phyloP scores from a whole-genome alignment of 2,797 vertebrate genomes.

The Pelodytes ibericus region DNA sequence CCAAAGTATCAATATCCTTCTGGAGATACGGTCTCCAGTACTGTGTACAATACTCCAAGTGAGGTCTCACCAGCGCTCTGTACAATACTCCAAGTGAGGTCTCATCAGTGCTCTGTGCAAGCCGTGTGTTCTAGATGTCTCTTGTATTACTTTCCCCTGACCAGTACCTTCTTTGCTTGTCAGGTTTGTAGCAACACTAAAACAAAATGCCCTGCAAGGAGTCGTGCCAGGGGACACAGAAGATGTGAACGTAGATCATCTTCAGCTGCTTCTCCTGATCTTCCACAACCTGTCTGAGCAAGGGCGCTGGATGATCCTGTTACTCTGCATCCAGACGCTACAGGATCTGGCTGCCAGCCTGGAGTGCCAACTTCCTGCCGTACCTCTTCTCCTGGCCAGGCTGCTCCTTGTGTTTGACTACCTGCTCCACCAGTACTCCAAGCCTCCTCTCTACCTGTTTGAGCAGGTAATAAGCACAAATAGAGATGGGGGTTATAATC shows the following conservation, averaged over 20 bases:
- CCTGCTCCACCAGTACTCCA: constrained; percentile 93
- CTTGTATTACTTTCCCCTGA: neutral
- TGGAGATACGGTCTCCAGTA: too few relatives aligned
- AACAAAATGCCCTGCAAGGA: constrained; percentile 90
- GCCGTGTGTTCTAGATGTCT: neutral
- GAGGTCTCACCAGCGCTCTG: too few relatives aligned
- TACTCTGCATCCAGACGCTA: constrained; percentile 86
- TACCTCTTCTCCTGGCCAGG: constrained; percentile 88
- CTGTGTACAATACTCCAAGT: too few relatives aligned
- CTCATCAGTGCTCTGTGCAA: neutral
- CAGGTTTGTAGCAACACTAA: constrained; percentile 93
- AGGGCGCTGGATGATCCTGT: constrained; percentile 81
- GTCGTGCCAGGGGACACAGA: constrained; percentile 83
- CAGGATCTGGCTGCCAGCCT: constrained; percentile 83
- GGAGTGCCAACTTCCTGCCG: constrained; percentile 83
- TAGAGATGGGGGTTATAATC: too few relatives aligned
- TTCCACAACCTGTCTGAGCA: constrained; percentile 94
- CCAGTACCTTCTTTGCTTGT: neutral
- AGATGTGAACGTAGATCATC: constrained; percentile 94
- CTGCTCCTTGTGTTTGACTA: constrained; percentile 93
- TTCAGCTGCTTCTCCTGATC: constrained; percentile 93
- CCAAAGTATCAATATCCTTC: too few relatives aligned
- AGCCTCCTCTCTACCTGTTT: constrained; percentile 89
- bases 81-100: too few relatives aligned
- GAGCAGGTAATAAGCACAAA: constrained; percentile 97